These are phyloP conservation scores for Cosmia trapezina DNA, from an alignment of 2,888 invertebrate species.

Conservation along the genomic window DNA sequence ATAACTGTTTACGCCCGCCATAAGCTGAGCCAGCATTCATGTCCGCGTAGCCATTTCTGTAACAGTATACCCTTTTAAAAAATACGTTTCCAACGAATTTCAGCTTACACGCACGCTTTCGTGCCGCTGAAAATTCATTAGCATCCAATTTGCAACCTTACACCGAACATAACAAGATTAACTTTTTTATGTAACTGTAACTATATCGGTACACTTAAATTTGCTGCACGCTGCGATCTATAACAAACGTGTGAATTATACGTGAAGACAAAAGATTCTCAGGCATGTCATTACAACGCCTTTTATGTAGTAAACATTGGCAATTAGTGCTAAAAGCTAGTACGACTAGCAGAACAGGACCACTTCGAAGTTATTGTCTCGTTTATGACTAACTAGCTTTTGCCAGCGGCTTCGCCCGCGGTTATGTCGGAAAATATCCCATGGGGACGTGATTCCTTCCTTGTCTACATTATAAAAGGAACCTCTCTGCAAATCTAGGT, in stretches of 20 bases:
- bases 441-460: too few species aligned
- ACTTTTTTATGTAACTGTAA: conserved; percentile 32
- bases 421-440: too few species aligned
- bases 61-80: conserved; percentile 63
- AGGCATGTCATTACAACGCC: conserved; percentile 73
- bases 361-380: conserved; percentile 51
- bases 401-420: too few species aligned
- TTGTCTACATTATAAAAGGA: too few species aligned
- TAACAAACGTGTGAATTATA: conserved; percentile 70
- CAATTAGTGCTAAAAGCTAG: conserved; percentile 67
- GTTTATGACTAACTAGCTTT: too few species aligned
- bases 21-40: conserved; percentile 74
- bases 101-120: conserved; percentile 60
- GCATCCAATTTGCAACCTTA: conserved; percentile 48
- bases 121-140: conserved; percentile 60
- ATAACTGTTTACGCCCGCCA: conserved; percentile 72
- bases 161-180: conserved; percentile 31
- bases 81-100: conserved; percentile 62
- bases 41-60: conserved; percentile 67
- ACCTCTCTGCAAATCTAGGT: too few species aligned
- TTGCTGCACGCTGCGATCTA: conserved; percentile 55
- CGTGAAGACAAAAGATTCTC: conserved; percentile 72
- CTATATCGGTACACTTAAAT: conserved; percentile 34
- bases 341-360: conserved; percentile 50
- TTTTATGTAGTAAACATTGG: conserved; percentile 70